phyloP scores from a whole-genome alignment of 2,888 invertebrate species.

The Epistrophella euchroma region DNA sequence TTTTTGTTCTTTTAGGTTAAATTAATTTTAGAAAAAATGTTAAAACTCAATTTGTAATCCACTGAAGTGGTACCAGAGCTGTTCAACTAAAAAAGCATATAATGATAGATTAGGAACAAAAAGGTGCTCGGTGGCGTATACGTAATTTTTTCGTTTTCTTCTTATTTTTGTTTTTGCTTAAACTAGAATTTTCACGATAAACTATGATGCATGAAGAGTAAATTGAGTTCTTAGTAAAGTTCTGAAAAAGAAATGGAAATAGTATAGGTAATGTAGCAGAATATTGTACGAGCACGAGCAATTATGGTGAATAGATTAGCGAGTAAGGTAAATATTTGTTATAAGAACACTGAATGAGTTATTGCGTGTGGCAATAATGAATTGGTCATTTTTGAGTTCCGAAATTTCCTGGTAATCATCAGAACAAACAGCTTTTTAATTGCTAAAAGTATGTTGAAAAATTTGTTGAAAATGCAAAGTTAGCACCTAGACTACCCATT shows the following conservation, averaged over 20 bases:
- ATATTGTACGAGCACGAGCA: constrained; percentile 39
- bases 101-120: constrained; percentile 20
- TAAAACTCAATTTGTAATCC: constrained; percentile 46
- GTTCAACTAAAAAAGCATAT: background rate
- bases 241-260: background rate
- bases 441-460: background rate
- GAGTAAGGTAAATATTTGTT: background rate
- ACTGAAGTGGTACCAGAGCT: background rate
- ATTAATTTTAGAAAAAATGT: constrained; percentile 55
- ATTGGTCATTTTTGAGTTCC: background rate
- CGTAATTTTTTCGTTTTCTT: constrained; percentile 49
- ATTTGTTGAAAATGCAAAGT: no score
- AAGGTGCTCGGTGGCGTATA: constrained; percentile 59
- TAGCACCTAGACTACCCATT: no score
- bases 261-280: constrained; percentile 24
- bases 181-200: constrained; percentile 15
- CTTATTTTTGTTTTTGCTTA: constrained; percentile 1
- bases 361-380: background rate
- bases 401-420: background rate
- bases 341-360: background rate
- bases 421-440: background rate
- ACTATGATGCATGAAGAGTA: constrained; percentile 21
- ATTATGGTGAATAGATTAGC: constrained; percentile 33
- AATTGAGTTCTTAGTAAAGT: constrained; percentile 24
- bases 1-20: constrained; percentile 23